phyloP scores from a whole-genome alignment of 2,888 invertebrate genomes.

The Scaeva pyrastri region DNA sequence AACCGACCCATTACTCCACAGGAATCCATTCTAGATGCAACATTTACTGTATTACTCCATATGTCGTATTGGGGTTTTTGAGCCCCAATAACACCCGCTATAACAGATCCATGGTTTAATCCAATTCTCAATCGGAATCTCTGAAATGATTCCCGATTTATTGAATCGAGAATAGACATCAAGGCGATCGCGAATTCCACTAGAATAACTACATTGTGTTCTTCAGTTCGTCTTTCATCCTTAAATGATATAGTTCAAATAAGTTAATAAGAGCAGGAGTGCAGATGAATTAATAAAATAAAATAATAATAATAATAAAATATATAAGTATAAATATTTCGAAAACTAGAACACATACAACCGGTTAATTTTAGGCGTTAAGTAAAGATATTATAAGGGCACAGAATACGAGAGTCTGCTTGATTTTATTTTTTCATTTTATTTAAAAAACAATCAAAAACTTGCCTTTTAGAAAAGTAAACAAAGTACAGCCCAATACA shows the following conservation, averaged over 20 bases:
- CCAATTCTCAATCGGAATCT: constrained; percentile 96
- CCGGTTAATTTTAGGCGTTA: too few species aligned
- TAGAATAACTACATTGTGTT: constrained; percentile 93
- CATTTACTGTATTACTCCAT: constrained; percentile 99
- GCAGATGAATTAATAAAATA: too few species aligned
- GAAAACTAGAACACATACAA: too few species aligned
- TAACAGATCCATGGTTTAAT: constrained; percentile 87
- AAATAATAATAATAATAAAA: too few species aligned
- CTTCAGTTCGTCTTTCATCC: constrained; percentile 91
- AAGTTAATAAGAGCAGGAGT: constrained; percentile 60
- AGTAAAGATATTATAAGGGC: too few species aligned
- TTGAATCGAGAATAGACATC: constrained; percentile 96
- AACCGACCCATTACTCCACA: constrained; percentile 95
- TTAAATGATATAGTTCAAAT: constrained; percentile 80
- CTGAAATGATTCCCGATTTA: constrained; percentile 98
- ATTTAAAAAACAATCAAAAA: too few species aligned
- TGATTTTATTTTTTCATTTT: too few species aligned
- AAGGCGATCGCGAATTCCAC: constrained; percentile 98
- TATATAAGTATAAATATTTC: too few species aligned
- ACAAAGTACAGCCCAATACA: too few species aligned
- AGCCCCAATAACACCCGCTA: constrained; percentile 98
- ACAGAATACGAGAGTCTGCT: too few species aligned
- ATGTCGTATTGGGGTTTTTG: constrained; percentile 99
- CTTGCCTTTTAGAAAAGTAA: too few species aligned
- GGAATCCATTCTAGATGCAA: constrained; percentile 98